Conservation (phyloP, 2,113 vertebrate species). For the Callospermophilus lateralis region DNA sequence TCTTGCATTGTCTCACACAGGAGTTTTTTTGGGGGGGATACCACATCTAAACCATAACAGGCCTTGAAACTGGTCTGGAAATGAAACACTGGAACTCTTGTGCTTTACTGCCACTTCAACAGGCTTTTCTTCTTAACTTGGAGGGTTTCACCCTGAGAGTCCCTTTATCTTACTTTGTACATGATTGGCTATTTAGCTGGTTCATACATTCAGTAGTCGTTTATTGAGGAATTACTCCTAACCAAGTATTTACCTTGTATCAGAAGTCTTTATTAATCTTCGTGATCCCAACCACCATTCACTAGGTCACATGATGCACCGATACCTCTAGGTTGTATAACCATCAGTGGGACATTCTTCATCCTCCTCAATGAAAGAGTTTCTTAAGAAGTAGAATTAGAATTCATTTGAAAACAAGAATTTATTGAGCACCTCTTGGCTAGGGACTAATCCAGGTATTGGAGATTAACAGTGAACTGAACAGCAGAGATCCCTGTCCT, state of each 20-base stretch:
- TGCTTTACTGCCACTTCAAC: not conserved
- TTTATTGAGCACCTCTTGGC: not conserved
- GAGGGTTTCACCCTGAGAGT: not conserved
- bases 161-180: too few relatives aligned
- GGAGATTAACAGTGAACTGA: not conserved
- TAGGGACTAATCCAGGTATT: not conserved
- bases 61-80: not conserved
- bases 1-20: too few relatives aligned
- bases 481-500: not conserved
- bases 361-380: not conserved
- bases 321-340: too few relatives aligned
- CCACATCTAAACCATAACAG: too few relatives aligned
- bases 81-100: not conserved
- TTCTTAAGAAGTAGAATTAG: not conserved
- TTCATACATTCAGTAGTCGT: not conserved
- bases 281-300: not conserved
- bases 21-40: too few relatives aligned
- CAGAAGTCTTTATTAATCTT: not conserved
- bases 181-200: not conserved
- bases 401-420: not conserved
- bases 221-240: not conserved
- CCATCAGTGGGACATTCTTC: not conserved
- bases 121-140: too few relatives aligned
- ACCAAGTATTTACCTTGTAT: not conserved
- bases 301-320: fast-evolving